Conservation (phyloP, 2,888 invertebrate species). For the Polymixis lichenea region DNA sequence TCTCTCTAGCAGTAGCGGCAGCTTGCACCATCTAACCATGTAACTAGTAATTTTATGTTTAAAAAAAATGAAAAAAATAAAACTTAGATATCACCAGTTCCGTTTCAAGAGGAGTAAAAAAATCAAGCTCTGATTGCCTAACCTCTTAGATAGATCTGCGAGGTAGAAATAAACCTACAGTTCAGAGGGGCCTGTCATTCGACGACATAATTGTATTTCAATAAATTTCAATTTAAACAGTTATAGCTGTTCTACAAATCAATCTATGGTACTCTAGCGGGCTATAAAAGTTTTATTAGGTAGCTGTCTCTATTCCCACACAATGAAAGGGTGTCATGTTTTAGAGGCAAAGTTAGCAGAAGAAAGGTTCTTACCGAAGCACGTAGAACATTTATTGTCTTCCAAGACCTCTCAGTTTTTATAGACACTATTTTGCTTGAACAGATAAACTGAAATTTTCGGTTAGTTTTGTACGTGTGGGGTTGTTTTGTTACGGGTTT, state of each 20-base stretch:
- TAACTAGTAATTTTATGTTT: not conserved
- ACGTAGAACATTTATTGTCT: slow-evolving; percentile 61
- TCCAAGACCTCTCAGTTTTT: slow-evolving; percentile 39
- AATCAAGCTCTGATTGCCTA: not conserved
- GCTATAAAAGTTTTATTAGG: slow-evolving; percentile 44
- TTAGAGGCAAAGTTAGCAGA: not conserved
- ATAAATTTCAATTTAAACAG: slow-evolving; percentile 40
- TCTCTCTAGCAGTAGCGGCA: too few species aligned
- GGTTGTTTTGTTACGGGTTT: slow-evolving; percentile 14
- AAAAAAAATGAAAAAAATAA: not conserved
- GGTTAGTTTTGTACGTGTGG: slow-evolving; percentile 31
- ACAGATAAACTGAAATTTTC: slow-evolving; percentile 36
- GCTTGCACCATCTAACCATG: not conserved
- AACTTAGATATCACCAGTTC: not conserved
- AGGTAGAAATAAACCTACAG: slow-evolving; percentile 22
- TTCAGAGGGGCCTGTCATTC: slow-evolving; percentile 10
- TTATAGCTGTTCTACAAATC: slow-evolving; percentile 51
- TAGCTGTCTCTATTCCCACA: slow-evolving; percentile 31
- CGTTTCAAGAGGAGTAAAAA: not conserved
- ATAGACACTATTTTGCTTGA: slow-evolving; percentile 42
- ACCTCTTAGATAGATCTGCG: slow-evolving; percentile 6
- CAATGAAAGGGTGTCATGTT: slow-evolving; percentile 35
- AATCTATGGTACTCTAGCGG: slow-evolving; percentile 37
- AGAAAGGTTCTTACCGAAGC: slow-evolving; percentile 27
- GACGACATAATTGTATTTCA: slow-evolving; percentile 39